Evolutionary conservation across 2,888 invertebrate genomes (phyloP), one percentile per base, ranked within the genome.

Genomic region (Fragum whitleyi): DNA sequence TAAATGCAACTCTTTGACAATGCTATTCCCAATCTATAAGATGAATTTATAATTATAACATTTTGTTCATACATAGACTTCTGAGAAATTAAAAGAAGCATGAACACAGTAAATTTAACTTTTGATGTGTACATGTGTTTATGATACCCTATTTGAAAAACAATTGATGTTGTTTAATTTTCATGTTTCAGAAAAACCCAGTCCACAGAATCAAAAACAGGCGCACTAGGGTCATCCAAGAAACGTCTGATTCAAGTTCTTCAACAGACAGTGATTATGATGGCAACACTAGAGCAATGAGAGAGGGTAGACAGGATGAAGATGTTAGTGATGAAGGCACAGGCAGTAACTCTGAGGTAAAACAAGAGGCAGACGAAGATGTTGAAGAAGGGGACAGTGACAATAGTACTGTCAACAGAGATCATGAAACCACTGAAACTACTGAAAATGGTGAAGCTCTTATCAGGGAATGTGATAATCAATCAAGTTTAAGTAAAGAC

Each of bases 201-300:
- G 42, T 42, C 9, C 65, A 65, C 23, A 65, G 65, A 42, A 65
- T 65, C 11, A 65, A 42, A 65, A 28, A 65, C 42, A 65, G 65
- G 21, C 65, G n/a, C 7, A 42, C 39, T 11, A 65, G 65, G 42
- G 39, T 65, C 21, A 42, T 65, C 2, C 42, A 42, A 32, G 32
- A 32, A 53, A 29, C 51, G 7, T 29, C 36, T 1, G 65, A 65
- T n/a, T 19, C 14, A 14, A 19, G 19, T 19, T 47, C 47, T 47
- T 47, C 47, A 9, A 19, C 47, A 9, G 47, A 47, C 16, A 47
- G n/a, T 47, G 7, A 21, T 29, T 19, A 1, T n/a, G 36, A 9
- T n/a, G n/a, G 42, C 42, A 26, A 19, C 23, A 19, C 29, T n/a
- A 62, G n/a, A 28, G 62, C 42, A 9, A 51, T n/a, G 2, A n/a